A percentile compares a stretch with the other conserved stretches of the same genome.
phyloP scores from a whole-genome alignment of 2,113 vertebrate genomes.

The Malurus elegans region DNA sequence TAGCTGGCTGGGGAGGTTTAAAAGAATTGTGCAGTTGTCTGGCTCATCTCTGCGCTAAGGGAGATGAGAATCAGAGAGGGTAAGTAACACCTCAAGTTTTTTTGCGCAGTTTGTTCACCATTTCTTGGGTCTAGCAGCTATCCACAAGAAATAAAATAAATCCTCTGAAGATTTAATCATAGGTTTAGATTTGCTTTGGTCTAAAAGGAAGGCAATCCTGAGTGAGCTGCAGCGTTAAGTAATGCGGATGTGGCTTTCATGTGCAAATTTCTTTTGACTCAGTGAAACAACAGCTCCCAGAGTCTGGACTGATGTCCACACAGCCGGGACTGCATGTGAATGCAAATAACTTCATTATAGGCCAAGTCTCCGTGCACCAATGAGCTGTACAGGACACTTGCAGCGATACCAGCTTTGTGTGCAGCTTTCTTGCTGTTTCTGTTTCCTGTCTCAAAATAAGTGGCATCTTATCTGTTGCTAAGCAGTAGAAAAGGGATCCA shows the following conservation, averaged over 20 bases:
- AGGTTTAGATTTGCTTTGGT: conserved; percentile 53
- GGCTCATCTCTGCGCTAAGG: neutral
- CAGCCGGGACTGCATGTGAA: conserved; percentile 64
- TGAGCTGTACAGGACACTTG: conserved; percentile 59
- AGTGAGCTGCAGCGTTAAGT: conserved; percentile 63
- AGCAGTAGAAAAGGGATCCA: conserved; percentile 8
- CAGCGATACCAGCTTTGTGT: conserved; percentile 59
- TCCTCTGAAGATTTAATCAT: conserved; percentile 47
- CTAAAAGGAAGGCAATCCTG: conserved; percentile 54
- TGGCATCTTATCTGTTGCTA: conserved; percentile 56
- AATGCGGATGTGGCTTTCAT: conserved; percentile 73
- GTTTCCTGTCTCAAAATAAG: conserved; percentile 66
- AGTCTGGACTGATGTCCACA: conserved; percentile 67
- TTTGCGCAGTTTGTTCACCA: neutral
- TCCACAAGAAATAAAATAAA: conserved; percentile 18
- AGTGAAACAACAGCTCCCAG: conserved; percentile 72
- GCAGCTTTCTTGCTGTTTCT: conserved; percentile 62
- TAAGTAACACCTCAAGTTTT: neutral
- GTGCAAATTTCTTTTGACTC: conserved; percentile 79
- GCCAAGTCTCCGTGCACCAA: conserved; percentile 48
- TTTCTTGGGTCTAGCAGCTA: conserved; percentile 3
- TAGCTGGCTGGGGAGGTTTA: neutral
- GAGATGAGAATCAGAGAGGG: neutral
- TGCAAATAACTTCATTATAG: conserved; percentile 76
- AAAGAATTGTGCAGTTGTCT: neutral